A percentile compares a stretch with the other conserved stretches of the same genome.
These are phyloP conservation scores for Semibalanus balanoides DNA, from an alignment of 1,140 invertebrate species.

Conservation along the genomic window DNA sequence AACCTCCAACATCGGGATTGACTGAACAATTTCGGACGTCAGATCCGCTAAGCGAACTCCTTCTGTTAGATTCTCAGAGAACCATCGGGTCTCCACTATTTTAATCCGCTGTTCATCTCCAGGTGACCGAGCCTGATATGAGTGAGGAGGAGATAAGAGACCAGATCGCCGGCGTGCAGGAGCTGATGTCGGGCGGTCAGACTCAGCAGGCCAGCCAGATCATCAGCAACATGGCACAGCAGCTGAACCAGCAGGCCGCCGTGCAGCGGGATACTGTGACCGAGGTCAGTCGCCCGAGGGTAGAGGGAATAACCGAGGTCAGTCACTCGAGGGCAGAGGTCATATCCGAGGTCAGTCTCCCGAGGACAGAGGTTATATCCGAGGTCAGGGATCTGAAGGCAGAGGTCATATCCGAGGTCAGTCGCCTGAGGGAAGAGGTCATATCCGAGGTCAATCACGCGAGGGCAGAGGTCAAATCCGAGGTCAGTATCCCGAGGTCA, in stretches of 20 bases:
- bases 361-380: background rate
- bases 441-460: too few relatives aligned
- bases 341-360: too few relatives aligned
- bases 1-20: too few relatives aligned
- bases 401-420: too few relatives aligned
- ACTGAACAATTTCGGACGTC: too few relatives aligned
- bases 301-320: background rate
- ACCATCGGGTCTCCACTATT: too few relatives aligned
- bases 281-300: background rate
- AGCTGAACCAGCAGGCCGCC: background rate
- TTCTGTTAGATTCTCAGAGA: too few relatives aligned
- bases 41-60: too few relatives aligned
- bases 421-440: too few relatives aligned
- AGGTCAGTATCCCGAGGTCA: too few relatives aligned
- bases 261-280: background rate
- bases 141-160: constrained; percentile 3
- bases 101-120: background rate
- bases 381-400: background rate
- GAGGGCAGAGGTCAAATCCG: too few relatives aligned
- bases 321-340: background rate
- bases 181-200: background rate
- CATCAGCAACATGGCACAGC: background rate
- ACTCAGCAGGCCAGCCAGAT: constrained; percentile 4
- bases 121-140: background rate
- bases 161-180: background rate